These are phyloP conservation scores for Alcis repandata DNA, from an alignment of 2,888 invertebrate species.

Conservation along the genomic window DNA sequence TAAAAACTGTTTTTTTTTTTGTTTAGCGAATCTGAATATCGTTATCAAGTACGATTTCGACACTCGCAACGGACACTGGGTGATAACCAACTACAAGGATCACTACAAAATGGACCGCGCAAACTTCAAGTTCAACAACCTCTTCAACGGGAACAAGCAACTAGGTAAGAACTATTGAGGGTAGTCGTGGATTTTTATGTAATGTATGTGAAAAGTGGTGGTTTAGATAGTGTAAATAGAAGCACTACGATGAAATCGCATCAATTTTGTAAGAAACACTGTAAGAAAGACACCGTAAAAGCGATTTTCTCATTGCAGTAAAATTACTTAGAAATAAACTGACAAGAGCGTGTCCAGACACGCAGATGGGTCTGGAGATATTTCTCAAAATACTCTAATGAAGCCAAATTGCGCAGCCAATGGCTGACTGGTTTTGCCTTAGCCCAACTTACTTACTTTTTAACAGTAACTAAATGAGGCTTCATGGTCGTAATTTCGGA, in stretches of 20 bases:
- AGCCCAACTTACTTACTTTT: too few species aligned
- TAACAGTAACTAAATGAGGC: too few species aligned
- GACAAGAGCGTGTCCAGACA: too few species aligned
- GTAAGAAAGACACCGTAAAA: background rate
- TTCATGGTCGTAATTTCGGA: too few species aligned
- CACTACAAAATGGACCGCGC: conserved; percentile 81
- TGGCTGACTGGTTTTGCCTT: too few species aligned
- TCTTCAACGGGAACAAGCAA: conserved; percentile 79
- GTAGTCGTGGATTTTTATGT: background rate
- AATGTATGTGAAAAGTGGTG: background rate
- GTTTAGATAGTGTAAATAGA: background rate
- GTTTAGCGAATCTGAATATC: conserved; percentile 79
- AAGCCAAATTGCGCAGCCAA: too few species aligned
- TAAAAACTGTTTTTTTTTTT: background rate
- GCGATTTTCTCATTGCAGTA: too few species aligned
- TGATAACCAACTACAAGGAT: conserved; percentile 72
- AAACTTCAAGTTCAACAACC: conserved; percentile 80
- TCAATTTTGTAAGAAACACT: too few species aligned
- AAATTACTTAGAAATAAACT: too few species aligned
- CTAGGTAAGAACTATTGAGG: conserved; percentile 64
- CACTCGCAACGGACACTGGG: conserved; percentile 75
- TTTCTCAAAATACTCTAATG: too few species aligned
- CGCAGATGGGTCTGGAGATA: too few species aligned
- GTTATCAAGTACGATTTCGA: conserved; percentile 77
- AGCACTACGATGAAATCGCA: background rate